phyloP scores from a whole-genome alignment of 2,113 vertebrate species.

The Eptesicus fuscus region DNA sequence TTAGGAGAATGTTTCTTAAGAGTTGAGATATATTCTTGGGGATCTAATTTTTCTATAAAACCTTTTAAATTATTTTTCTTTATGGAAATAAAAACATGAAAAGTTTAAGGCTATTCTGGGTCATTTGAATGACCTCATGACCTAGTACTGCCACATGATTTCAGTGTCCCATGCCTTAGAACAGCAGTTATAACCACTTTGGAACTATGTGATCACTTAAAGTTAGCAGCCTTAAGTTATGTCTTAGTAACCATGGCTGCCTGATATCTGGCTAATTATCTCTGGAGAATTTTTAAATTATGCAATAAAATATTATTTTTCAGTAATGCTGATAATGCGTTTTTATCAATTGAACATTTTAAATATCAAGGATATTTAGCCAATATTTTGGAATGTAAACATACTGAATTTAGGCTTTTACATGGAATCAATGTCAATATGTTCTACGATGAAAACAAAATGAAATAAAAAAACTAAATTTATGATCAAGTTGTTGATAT shows the following conservation, averaged over 20 bases:
- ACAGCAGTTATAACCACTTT: background rate
- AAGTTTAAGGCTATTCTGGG: background rate
- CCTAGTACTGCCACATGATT: background rate
- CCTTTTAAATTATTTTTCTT: background rate
- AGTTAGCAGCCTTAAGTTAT: background rate
- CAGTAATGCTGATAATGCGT: background rate
- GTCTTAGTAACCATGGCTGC: background rate
- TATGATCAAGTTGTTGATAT: constrained; percentile 30
- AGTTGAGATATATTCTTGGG: background rate
- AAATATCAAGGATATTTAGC: constrained; percentile 18
- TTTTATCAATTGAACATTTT: constrained; percentile 12
- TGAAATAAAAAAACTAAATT: constrained; percentile 25
- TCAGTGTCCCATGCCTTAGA: background rate
- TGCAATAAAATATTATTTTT: constrained; percentile 5
- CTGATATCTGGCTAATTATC: background rate
- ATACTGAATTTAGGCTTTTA: background rate
- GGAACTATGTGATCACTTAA: background rate
- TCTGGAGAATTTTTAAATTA: constrained; percentile 8
- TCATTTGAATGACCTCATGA: background rate
- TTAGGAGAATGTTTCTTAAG: background rate
- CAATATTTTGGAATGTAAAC: constrained; percentile 35
- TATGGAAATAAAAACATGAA: constrained; percentile 2
- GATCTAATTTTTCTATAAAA: background rate
- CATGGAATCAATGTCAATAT: background rate
- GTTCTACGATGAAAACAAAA: constrained; percentile 25